Evolutionary conservation across 2,888 invertebrate genomes (phyloP).

Genomic region (Pammene aurita): DNA sequence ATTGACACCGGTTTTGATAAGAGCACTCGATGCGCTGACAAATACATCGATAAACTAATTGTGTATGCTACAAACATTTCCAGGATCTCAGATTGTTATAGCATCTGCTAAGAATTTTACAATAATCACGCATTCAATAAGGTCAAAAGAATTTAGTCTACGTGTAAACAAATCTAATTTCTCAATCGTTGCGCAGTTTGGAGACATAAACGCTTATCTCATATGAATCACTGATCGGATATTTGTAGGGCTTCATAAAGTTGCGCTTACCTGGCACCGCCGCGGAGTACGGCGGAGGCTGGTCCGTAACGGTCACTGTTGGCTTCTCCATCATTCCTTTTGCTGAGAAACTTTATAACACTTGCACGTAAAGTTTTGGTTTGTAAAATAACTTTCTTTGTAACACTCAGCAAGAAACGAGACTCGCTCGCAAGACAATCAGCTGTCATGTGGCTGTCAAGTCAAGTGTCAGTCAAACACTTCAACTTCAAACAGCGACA

Average conservation of each 20-base stretch:
- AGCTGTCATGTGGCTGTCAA: slow-evolving; percentile 45
- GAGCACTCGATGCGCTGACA: slow-evolving; percentile 20
- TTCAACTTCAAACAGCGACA: background rate
- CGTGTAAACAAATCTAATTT: slow-evolving; percentile 13
- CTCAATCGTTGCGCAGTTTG: slow-evolving; percentile 42
- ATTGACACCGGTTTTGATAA: slow-evolving; percentile 29
- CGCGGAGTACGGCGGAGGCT: slow-evolving; percentile 82
- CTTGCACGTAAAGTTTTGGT: slow-evolving; percentile 16
- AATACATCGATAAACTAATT: slow-evolving; percentile 23
- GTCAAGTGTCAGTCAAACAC: no score
- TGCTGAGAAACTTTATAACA: slow-evolving; percentile 10
- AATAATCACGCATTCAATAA: background rate
- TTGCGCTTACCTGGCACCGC: slow-evolving; percentile 62
- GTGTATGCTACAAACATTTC: slow-evolving; percentile 15
- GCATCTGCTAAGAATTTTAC: background rate
- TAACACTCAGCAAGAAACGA: slow-evolving; percentile 18
- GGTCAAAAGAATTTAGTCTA: background rate
- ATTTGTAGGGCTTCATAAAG: slow-evolving; percentile 50
- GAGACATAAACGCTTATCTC: slow-evolving; percentile 53
- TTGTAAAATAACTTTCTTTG: slow-evolving; percentile 24
- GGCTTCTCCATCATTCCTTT: slow-evolving; percentile 68
- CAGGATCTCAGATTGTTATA: background rate
- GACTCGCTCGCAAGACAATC: slow-evolving; percentile 34
- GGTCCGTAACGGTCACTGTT: slow-evolving; percentile 61
- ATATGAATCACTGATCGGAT: slow-evolving; percentile 59